These are phyloP conservation scores for Ictidomys tridecemlineatus DNA, from an alignment of 2,113 vertebrate species.

Conservation along the genomic window DNA sequence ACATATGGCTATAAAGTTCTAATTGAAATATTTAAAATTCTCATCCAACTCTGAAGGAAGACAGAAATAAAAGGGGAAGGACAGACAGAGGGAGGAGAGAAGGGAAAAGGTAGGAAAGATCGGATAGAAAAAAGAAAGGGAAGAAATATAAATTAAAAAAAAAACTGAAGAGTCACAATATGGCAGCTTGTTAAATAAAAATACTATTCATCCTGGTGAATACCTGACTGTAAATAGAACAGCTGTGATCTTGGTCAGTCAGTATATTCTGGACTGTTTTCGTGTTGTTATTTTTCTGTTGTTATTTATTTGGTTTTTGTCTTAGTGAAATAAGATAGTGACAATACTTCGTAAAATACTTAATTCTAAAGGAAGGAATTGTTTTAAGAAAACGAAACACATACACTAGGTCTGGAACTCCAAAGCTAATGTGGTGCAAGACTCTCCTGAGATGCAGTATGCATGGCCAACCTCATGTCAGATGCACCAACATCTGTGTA, in stretches of 20 bases:
- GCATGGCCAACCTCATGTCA: not conserved
- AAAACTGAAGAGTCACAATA: not conserved
- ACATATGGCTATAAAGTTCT: no score
- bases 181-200: not conserved
- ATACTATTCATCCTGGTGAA: not conserved
- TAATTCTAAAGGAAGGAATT: not conserved
- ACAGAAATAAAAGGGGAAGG: not conserved
- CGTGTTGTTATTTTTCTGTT: rapidly evolving
- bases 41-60: no score
- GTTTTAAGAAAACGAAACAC: not conserved
- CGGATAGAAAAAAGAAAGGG: no score
- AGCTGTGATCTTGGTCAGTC: not conserved
- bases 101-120: not conserved
- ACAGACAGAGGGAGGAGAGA: not conserved
- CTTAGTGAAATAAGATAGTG: not conserved
- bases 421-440: not conserved
- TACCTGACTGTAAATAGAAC: not conserved
- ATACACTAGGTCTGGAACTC: not conserved
- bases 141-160: not conserved
- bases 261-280: not conserved
- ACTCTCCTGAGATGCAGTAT: not conserved
- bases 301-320: not conserved
- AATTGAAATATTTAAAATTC: no score
- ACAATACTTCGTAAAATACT: not conserved
- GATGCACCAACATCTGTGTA: not conserved